phyloP scores from a whole-genome alignment of 2,888 invertebrate genomes.

The Dryadula phaetusa region DNA sequence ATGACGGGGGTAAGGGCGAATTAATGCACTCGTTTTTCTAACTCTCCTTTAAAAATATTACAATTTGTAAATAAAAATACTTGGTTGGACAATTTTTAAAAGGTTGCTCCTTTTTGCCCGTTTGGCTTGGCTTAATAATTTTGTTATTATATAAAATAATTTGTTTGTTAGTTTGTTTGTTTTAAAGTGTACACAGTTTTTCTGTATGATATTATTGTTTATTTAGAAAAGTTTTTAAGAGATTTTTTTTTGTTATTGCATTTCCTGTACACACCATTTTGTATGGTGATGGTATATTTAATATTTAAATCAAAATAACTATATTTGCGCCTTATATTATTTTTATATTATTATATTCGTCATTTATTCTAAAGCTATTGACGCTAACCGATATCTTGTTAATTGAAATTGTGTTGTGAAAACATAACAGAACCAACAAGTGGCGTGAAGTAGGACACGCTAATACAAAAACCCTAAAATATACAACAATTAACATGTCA shows the following conservation, averaged over 20 bases:
- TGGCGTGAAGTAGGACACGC: slow-evolving; percentile 22
- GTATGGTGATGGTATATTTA: too few relatives aligned
- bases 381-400: background rate
- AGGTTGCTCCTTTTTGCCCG: background rate
- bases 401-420: slow-evolving; percentile 13
- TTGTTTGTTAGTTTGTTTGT: background rate
- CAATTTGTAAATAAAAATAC: background rate
- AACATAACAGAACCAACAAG: slow-evolving; percentile 7
- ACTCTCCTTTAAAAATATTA: slow-evolving; percentile 8
- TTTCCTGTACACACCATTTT: too few relatives aligned
- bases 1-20: slow-evolving; percentile 52
- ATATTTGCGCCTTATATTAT: too few relatives aligned
- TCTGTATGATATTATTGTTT: too few relatives aligned
- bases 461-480: slow-evolving; percentile 30
- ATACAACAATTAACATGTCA: slow-evolving; percentile 36
- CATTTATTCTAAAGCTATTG: background rate
- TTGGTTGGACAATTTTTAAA: background rate
- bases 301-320: too few relatives aligned
- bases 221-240: too few relatives aligned
- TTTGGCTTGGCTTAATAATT: background rate
- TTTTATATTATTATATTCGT: too few relatives aligned
- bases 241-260: too few relatives aligned
- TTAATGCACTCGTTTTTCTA: slow-evolving; percentile 37
- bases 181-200: background rate
- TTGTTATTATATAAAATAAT: too few relatives aligned